A percentile compares a stretch with the other conserved stretches of the same genome.
Conservation (phyloP, 2,113 vertebrate species). For the Promerops cafer region DNA sequence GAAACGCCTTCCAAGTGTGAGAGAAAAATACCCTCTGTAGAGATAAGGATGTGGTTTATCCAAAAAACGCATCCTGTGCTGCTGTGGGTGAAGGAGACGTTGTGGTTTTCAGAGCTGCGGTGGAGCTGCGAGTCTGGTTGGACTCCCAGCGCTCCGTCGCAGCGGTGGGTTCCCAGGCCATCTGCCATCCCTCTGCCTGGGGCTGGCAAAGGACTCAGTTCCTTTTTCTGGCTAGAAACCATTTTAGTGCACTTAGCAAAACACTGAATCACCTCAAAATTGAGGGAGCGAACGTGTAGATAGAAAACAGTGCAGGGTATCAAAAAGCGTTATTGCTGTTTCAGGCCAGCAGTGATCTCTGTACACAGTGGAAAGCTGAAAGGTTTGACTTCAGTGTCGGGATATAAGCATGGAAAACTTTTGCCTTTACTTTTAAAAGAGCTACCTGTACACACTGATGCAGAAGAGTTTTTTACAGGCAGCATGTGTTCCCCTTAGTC, state of each 20-base stretch:
- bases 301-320: background rate
- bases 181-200: background rate
- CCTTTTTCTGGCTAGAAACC: background rate
- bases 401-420: background rate
- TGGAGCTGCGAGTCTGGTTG: background rate
- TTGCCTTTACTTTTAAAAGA: background rate
- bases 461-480: background rate
- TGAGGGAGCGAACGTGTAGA: accelerated
- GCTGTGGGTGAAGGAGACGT: background rate
- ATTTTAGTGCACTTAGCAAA: background rate
- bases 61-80: background rate
- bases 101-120: background rate
- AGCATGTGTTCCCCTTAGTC: background rate
- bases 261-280: background rate
- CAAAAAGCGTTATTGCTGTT: background rate
- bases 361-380: background rate
- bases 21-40: background rate
- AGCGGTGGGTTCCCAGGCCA: background rate
- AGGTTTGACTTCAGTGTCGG: background rate
- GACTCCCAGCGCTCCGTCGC: accelerated
- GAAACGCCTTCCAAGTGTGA: background rate
- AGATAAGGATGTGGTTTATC: background rate
- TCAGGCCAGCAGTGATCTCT: background rate
- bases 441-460: background rate
- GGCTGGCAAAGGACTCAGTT: background rate